A percentile compares a stretch with the other conserved stretches of the same genome.
Evolutionary conservation across 1,140 invertebrate genomes (phyloP).

Genomic region (Hormaphis cornu): DNA sequence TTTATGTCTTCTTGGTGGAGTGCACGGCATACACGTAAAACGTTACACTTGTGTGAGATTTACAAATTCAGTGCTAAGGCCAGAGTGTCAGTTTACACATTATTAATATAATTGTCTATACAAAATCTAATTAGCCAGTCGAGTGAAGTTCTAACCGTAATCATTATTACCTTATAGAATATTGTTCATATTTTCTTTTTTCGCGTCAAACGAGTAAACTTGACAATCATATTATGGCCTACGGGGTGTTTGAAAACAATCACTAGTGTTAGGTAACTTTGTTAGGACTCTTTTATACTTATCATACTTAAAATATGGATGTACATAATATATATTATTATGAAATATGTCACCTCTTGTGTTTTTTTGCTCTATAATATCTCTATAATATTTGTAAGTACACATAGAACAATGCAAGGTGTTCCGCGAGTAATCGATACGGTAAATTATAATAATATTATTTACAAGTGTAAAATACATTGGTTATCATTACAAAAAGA

Average conservation of each 20-base stretch:
- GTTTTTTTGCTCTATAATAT: not conserved
- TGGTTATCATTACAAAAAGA: too few relatives aligned
- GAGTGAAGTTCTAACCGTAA: too few relatives aligned
- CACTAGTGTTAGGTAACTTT: conserved; percentile 7
- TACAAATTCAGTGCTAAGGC: not conserved
- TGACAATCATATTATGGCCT: conserved; percentile 29
- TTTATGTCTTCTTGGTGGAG: not conserved
- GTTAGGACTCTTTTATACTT: not conserved
- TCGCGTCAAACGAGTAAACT: not conserved
- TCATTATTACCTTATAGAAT: too few relatives aligned
- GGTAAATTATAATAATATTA: too few relatives aligned
- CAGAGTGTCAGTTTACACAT: not conserved
- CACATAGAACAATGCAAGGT: not conserved
- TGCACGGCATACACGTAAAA: not conserved
- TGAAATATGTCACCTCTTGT: not conserved
- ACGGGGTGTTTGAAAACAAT: conserved; percentile 22
- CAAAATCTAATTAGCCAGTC: too few relatives aligned
- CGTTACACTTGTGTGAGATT: not conserved
- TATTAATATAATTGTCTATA: too few relatives aligned
- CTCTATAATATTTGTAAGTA: not conserved
- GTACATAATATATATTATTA: not conserved
- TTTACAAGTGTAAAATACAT: too few relatives aligned
- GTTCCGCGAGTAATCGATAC: too few relatives aligned
- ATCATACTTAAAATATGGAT: not conserved
- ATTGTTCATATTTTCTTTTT: not conserved